Evolutionary conservation across 2,113 vertebrate species (phyloP).

Genomic region (Orthonyx spaldingii): DNA sequence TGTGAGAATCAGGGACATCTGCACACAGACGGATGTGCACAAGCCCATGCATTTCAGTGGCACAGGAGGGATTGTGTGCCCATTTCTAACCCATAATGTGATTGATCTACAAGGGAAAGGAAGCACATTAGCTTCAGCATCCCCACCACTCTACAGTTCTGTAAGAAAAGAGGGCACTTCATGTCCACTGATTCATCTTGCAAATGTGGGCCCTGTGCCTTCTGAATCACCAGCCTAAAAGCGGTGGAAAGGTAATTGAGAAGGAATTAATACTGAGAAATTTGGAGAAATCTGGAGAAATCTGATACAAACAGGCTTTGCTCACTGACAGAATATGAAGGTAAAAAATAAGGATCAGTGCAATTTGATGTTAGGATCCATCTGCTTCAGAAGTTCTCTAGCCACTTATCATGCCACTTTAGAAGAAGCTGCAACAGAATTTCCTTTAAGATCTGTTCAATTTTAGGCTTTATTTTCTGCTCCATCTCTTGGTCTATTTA

Average conservation of each 20-base stretch:
- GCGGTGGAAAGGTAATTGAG: neutral
- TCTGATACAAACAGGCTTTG: neutral
- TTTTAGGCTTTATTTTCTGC: neutral
- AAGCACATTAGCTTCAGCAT: neutral
- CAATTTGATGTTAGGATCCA: neutral
- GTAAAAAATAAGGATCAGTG: neutral
- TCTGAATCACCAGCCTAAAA: neutral
- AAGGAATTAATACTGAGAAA: neutral
- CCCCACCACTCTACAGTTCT: neutral
- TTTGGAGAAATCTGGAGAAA: neutral
- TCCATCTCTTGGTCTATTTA: neutral
- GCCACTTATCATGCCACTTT: neutral
- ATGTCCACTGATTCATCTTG: neutral
- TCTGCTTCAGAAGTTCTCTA: neutral
- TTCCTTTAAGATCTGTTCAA: neutral
- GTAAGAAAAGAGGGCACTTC: neutral
- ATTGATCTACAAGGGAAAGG: neutral
- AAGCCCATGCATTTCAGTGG: neutral
- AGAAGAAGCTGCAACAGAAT: neutral
- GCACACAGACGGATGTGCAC: neutral
- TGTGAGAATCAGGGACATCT: neutral
- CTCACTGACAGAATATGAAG: neutral
- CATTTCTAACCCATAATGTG: neutral
- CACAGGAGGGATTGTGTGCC: neutral
- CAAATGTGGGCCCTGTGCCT: neutral